Percentiles rank a stretch among this genome's conserved stretches.
Conservation (phyloP, 2,888 invertebrate species). For the Megamerina dolium region DNA sequence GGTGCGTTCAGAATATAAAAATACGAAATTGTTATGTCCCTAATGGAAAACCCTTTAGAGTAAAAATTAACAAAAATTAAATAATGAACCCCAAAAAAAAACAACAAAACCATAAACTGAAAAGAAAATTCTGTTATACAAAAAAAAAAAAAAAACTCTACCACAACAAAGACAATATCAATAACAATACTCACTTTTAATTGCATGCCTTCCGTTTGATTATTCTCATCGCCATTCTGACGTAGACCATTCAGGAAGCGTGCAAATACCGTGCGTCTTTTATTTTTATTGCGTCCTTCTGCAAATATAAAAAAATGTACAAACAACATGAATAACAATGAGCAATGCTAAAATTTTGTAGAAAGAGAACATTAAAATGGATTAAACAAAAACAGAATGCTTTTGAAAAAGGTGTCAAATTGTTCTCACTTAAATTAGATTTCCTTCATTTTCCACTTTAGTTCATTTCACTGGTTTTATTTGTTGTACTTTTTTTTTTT, state of each 20-base stretch:
- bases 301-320: constrained; percentile 13
- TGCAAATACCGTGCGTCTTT: constrained; percentile 47
- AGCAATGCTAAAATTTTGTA: constrained; percentile 6
- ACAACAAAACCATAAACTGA: no score
- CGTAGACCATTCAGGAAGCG: constrained; percentile 47
- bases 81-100: no score
- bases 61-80: no score
- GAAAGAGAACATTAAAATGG: constrained; percentile 1
- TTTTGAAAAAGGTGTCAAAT: neutral
- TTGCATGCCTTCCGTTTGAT: constrained; percentile 48
- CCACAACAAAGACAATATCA: constrained; percentile 2
- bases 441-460: no score
- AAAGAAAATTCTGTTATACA: no score
- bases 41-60: no score
- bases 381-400: neutral
- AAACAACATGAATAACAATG: constrained; percentile 13
- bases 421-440: no score
- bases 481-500: no score
- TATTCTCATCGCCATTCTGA: constrained; percentile 46
- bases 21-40: no score
- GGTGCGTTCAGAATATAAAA: no score
- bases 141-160: no score
- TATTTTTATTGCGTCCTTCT: constrained; percentile 48
- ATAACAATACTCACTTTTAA: constrained; percentile 44
- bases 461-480: no score